These are phyloP conservation scores for Cyanistes caeruleus DNA, from an alignment of 2,113 vertebrate genomes.

Conservation along the genomic window DNA sequence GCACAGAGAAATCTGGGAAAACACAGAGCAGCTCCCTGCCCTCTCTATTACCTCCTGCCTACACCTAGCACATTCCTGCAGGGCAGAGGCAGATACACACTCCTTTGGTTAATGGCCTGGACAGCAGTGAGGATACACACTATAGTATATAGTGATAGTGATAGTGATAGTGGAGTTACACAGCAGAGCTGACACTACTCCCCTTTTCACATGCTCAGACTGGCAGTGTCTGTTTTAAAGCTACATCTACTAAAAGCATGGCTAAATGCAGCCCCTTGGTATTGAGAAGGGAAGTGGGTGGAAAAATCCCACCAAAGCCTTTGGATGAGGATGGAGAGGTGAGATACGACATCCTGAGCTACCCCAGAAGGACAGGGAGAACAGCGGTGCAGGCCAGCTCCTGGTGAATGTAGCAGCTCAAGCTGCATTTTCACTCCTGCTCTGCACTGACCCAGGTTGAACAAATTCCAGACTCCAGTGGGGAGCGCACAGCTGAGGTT, in stretches of 20 bases:
- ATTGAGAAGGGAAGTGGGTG: neutral
- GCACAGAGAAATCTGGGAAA: neutral
- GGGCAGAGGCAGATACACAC: neutral
- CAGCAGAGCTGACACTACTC: neutral
- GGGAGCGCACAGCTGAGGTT: neutral
- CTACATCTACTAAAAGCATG: neutral
- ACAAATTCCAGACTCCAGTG: neutral
- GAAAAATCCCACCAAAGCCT: neutral
- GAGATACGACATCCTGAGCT: neutral
- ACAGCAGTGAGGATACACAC: rapidly evolving
- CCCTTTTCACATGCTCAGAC: neutral
- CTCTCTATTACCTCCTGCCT: neutral
- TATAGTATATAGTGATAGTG: too few relatives aligned
- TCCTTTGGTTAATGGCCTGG: too few relatives aligned
- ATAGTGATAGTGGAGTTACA: neutral
- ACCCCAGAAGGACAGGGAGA: neutral
- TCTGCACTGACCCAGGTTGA: neutral
- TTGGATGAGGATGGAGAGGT: neutral
- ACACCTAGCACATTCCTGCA: rapidly evolving
- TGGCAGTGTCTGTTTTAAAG: neutral
- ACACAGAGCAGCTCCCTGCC: neutral
- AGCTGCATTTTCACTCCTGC: neutral
- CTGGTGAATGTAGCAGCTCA: neutral
- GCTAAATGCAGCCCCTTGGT: neutral
- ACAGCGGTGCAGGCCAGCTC: neutral